Base-by-base conservation (phyloP, 2,888 invertebrate species). In the Dynastes maya region DNA sequence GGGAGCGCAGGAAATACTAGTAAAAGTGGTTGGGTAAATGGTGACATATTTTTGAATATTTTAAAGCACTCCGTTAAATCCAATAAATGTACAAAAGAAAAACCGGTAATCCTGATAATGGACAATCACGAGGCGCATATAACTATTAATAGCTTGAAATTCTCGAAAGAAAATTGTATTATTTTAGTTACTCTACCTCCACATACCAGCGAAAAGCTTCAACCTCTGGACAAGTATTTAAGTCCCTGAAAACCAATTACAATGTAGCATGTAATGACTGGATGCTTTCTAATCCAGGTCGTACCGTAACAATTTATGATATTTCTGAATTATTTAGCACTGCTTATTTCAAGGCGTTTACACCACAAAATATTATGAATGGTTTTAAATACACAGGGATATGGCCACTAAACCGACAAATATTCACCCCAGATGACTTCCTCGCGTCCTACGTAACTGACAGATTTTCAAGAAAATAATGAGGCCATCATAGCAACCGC, bases 141-240 rank as follows among this genome's bases (percentile, higher is more conserved):
- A 29, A 76, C 78, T 16, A 58, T 84, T 29, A 74, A 77, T 45
- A 71, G 63, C 29, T 76, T 83, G 53, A 61, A 71, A n/a, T 79
- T 76, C 79, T 80, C 81, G 37, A 83, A 82, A 81, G 82, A 82
- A 29, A 82, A 84, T 79, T 84, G 84, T 11, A 82, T 86, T n/a
- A 80, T 84, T 6, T 68, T 85, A 72, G 13, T 76, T 11, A 51
- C 76, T 9, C 22, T 67, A 16, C 76, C 65, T 2, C 51, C 76
- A 49, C 67, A 76, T 11, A 67, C 67, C 1, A 53, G n/a, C 27
- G 22, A 51, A 11, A 76, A 76, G 45, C 13, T 67, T 1, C 67
- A 76, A 55, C 67, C 76, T 4, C 53, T 76, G 29, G 67, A 76
- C 49, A 64, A 45, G 76, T 76, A 8, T 67, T 45, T n/a, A 71